Evolutionary conservation across 2,797 vertebrate genomes (phyloP).

Genomic region (Cheirogaleus major): DNA sequence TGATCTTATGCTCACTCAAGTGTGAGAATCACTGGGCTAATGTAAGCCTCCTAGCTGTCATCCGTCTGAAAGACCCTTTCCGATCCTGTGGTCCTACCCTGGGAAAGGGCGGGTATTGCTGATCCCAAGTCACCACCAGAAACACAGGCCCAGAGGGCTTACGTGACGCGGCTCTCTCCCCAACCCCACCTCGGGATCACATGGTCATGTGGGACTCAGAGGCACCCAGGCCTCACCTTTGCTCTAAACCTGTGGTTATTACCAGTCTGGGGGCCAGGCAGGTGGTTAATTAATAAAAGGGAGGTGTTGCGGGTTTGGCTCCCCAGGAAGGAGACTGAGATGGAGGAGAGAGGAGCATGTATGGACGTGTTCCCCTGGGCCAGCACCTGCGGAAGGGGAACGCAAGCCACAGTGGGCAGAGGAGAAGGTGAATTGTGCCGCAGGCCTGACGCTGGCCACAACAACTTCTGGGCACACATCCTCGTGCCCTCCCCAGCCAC

Average conservation of each 20-base stretch:
- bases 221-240: not conserved
- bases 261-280: not conserved
- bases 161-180: rapidly evolving
- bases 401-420: no score
- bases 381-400: not conserved
- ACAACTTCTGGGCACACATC: not conserved
- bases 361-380: rapidly evolving
- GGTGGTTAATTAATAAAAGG: not conserved
- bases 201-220: not conserved
- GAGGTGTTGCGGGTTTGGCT: no score
- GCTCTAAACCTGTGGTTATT: not conserved
- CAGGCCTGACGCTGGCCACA: rapidly evolving
- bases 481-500: rapidly evolving
- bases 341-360: rapidly evolving
- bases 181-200: not conserved
- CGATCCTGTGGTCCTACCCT: no score
- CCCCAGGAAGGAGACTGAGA: not conserved
- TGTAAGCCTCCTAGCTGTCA: rapidly evolving
- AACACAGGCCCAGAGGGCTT: not conserved
- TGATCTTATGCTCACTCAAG: rapidly evolving
- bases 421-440: rapidly evolving
- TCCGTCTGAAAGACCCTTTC: not conserved
- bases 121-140: not conserved
- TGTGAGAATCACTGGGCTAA: not conserved
- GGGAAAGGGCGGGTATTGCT: not conserved